These are phyloP conservation scores for Aplysia californica DNA, from an alignment of 1,140 invertebrate genomes.

Conservation along the genomic window DNA sequence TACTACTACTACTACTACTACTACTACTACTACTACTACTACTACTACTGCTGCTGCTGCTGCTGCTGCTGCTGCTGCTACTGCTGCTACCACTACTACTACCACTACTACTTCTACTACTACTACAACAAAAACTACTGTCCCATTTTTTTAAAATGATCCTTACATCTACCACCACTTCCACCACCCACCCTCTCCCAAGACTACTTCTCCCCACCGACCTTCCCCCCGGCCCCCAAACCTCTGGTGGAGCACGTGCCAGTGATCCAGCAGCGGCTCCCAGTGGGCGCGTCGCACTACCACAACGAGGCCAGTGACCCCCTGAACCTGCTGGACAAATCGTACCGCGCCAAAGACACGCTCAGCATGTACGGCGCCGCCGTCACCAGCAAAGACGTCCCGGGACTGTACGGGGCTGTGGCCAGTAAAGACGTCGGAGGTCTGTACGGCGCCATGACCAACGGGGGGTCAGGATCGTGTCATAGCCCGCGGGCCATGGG, in stretches of 20 bases:
- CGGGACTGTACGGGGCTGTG: neutral
- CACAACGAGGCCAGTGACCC: slow-evolving; percentile 48
- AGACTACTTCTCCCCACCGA: slow-evolving; percentile 48
- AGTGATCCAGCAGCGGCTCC: slow-evolving; percentile 53
- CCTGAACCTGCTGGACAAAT: slow-evolving; percentile 56
- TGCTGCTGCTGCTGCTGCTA: too few relatives aligned
- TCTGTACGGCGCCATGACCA: neutral
- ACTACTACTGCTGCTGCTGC: too few relatives aligned
- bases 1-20: too few relatives aligned
- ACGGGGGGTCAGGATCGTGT: slow-evolving; percentile 48
- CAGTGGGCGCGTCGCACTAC: slow-evolving; percentile 33
- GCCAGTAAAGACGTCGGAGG: too few relatives aligned
- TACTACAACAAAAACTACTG: too few relatives aligned
- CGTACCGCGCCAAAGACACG: slow-evolving; percentile 28
- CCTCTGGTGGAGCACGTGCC: slow-evolving; percentile 61
- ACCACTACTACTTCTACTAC: too few relatives aligned
- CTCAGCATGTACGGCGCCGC: neutral
- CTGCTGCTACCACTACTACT: too few relatives aligned
- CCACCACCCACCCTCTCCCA: neutral
- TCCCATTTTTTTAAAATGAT: too few relatives aligned
- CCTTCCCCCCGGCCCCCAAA: slow-evolving; percentile 41
- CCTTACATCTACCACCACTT: too few relatives aligned
- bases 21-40: too few relatives aligned
- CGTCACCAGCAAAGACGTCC: neutral
- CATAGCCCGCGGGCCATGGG: slow-evolving; percentile 41